These are phyloP conservation scores for Felis chaus DNA, from an alignment of 2,113 vertebrate species.

Conservation along the genomic window DNA sequence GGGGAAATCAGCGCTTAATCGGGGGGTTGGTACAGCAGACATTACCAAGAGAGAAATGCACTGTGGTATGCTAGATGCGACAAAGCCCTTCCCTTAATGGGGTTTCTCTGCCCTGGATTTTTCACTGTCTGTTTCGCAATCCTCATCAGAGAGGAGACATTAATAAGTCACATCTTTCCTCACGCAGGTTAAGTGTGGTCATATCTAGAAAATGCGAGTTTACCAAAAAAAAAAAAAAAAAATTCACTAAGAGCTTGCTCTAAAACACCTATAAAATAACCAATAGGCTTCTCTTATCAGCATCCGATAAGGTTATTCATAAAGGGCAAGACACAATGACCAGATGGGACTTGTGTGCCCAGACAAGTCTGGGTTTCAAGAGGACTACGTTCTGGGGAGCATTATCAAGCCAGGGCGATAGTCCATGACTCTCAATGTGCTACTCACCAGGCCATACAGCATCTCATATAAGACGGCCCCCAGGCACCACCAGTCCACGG, in stretches of 20 bases:
- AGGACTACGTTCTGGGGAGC: not conserved
- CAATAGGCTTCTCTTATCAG: not conserved
- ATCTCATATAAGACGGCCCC: conserved; percentile 98
- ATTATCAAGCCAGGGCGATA: no score
- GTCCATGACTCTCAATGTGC: accelerated
- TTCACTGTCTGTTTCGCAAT: not conserved
- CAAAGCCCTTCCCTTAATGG: not conserved
- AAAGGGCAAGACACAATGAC: not conserved
- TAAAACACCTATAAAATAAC: not conserved
- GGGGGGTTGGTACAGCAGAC: not conserved
- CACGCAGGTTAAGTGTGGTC: not conserved
- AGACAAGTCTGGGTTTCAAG: not conserved
- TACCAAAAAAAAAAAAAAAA: not conserved
- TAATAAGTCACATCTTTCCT: not conserved
- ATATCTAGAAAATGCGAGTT: not conserved
- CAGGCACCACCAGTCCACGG: conserved; percentile 99
- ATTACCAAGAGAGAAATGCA: not conserved
- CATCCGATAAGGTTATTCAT: not conserved
- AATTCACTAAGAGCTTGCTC: not conserved
- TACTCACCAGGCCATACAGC: conserved; percentile 97
- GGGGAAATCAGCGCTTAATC: not conserved
- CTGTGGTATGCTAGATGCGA: not conserved
- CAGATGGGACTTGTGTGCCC: not conserved
- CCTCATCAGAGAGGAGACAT: not conserved
- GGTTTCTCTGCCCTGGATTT: not conserved